Conservation (phyloP, 2,888 invertebrate genomes). For the Caenorhabditis sp. region DNA sequence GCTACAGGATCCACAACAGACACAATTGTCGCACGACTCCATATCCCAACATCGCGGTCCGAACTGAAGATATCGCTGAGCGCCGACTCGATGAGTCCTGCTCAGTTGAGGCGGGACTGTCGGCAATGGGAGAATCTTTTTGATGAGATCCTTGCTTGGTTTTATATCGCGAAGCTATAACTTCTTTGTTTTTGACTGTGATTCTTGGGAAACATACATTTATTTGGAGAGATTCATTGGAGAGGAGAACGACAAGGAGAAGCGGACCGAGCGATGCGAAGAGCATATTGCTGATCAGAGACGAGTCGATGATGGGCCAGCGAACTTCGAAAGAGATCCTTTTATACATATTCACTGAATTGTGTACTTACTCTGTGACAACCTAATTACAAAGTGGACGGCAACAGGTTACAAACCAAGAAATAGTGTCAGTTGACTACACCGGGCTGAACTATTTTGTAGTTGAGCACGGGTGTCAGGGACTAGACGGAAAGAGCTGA, state of each 20-base stretch:
- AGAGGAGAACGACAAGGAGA: not conserved
- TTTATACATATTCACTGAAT: constrained; percentile 1
- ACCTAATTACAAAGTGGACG: constrained; percentile 2
- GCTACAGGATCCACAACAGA: constrained; percentile 24
- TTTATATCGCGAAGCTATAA: not conserved
- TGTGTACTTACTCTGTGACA: constrained; percentile 6
- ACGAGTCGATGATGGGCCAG: not conserved
- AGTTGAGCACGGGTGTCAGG: constrained; percentile 1
- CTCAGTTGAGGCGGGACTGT: not conserved
- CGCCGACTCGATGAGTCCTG: constrained; percentile 20
- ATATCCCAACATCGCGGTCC: constrained; percentile 22
- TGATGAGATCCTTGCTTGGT: not conserved
- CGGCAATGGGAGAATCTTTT: constrained; percentile 19
- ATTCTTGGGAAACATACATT: not conserved
- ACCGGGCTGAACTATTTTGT: constrained; percentile 1
- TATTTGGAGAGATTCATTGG: not conserved
- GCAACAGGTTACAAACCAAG: not conserved
- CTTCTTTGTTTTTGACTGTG: not conserved
- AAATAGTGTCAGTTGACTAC: not conserved
- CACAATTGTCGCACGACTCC: constrained; percentile 11
- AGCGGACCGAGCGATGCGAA: not conserved
- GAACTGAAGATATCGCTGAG: constrained; percentile 1
- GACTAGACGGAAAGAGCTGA: not conserved
- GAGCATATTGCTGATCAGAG: not conserved
- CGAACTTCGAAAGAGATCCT: not conserved